These are phyloP conservation scores for Brachynemurus nebulosus DNA, from an alignment of 2,888 invertebrate species.

Conservation along the genomic window DNA sequence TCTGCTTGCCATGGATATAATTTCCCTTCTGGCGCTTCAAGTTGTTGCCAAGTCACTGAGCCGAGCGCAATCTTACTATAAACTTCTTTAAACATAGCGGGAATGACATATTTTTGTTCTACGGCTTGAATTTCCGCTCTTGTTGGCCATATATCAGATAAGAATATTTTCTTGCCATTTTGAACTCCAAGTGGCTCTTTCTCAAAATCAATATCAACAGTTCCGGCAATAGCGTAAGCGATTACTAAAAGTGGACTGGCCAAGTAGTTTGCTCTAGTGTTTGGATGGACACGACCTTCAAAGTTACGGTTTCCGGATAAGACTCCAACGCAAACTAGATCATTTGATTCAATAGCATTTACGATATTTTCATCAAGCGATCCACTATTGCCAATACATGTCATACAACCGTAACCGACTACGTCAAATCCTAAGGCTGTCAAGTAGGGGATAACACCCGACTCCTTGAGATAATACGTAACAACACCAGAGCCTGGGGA, in stretches of 20 bases:
- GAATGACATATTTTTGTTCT: conserved; percentile 80
- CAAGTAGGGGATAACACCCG: conserved; percentile 80
- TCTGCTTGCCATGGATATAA: conserved; percentile 82
- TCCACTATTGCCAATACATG: conserved; percentile 97
- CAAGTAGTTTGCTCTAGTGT: conserved; percentile 92
- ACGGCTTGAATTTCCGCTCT: conserved; percentile 78
- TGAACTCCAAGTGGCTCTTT: conserved; percentile 61
- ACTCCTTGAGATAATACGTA: conserved; percentile 78
- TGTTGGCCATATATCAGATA: conserved; percentile 93
- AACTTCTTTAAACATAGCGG: conserved; percentile 92
- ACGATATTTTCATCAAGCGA: conserved; percentile 85
- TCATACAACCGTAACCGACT: conserved; percentile 99
- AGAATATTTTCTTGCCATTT: conserved; percentile 65
- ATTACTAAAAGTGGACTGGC: conserved; percentile 96
- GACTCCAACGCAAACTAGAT: conserved; percentile 89
- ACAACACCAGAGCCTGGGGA: conserved; percentile 95
- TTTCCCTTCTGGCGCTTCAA: conserved; percentile 64
- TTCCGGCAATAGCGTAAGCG: conserved; percentile 93
- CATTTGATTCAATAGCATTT: conserved; percentile 84
- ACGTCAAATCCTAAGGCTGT: conserved; percentile 82
- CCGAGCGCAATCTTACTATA: conserved; percentile 75
- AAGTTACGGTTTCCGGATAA: conserved; percentile 96
- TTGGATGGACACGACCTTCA: conserved; percentile 94
- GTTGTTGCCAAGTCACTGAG: conserved; percentile 69
- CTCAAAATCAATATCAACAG: conserved; percentile 90